Percentiles rank a stretch among this genome's conserved stretches.
Conservation (phyloP, 2,113 vertebrate genomes). For the Tretioscincus oriximinensis region DNA sequence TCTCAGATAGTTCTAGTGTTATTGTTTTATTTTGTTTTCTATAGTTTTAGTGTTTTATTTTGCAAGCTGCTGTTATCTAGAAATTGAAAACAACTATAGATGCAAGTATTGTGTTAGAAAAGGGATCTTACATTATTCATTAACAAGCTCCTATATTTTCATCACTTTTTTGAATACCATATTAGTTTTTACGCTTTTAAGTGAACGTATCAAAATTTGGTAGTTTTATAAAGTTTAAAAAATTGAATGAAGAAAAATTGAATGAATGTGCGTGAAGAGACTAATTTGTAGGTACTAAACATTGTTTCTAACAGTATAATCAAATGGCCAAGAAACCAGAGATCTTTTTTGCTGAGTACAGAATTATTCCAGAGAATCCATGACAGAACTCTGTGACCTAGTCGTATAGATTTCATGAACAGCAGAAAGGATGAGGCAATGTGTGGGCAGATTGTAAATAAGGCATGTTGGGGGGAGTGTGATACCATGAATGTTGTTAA, state of each 20-base stretch:
- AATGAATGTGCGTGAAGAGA: neutral
- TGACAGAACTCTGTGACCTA: neutral
- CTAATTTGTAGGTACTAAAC: neutral
- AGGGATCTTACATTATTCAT: too few species aligned
- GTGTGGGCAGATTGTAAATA: too few species aligned
- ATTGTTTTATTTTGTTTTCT: neutral
- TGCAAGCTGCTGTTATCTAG: neutral
- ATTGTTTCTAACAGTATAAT: neutral
- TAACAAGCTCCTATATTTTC: neutral
- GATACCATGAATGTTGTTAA: neutral
- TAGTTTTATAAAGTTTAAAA: neutral
- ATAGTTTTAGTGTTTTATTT: neutral
- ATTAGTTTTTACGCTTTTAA: neutral
- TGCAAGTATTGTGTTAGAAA: too few species aligned
- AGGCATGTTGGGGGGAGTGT: neutral
- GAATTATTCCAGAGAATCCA: neutral
- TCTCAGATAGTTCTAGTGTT: neutral
- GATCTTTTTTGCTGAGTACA: neutral
- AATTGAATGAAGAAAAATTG: neutral
- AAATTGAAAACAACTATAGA: too few species aligned
- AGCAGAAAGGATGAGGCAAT: neutral
- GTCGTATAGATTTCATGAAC: neutral
- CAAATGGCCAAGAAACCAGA: too few species aligned
- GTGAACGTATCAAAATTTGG: neutral
- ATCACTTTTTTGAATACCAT: neutral